Evolutionary conservation across 2,888 invertebrate species (phyloP).

Genomic region (Biston betularia): DNA sequence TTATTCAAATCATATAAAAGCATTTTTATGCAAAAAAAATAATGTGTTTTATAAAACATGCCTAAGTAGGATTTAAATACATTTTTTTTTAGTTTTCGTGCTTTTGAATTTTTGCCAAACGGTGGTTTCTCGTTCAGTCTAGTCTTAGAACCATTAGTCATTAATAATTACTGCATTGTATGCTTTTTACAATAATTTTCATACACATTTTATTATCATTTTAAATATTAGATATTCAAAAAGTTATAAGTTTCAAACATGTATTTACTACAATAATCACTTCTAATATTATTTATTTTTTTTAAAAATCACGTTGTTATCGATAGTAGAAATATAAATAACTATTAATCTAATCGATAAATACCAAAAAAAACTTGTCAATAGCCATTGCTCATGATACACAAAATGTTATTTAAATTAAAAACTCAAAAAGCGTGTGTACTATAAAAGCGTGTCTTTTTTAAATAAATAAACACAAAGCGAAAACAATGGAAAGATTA

Average conservation of each 20-base stretch:
- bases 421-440: conserved; percentile 9
- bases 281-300: conserved; percentile 3
- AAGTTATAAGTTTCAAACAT: conserved; percentile 4
- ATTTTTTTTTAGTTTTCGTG: conserved; percentile 21
- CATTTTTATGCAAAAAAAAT: neutral
- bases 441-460: conserved; percentile 19
- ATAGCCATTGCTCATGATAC: neutral
- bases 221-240: conserved; percentile 20
- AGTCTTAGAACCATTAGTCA: conserved; percentile 28
- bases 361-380: conserved; percentile 14
- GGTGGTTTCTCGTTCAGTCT: conserved; percentile 49
- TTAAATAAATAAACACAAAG: conserved; percentile 44
- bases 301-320: neutral
- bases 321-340: conserved; percentile 5
- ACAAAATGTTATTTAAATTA: neutral
- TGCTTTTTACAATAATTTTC: conserved; percentile 39
- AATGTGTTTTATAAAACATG: neutral
- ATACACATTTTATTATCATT: conserved; percentile 34
- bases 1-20: neutral
- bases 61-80: neutral
- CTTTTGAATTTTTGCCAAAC: conserved; percentile 42
- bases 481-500: conserved; percentile 51
- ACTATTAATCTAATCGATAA: conserved; percentile 8
- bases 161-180: conserved; percentile 40
- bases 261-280: conserved; percentile 11